phyloP scores from a whole-genome alignment of 2,797 vertebrate species.

The Heliangelus exortis region DNA sequence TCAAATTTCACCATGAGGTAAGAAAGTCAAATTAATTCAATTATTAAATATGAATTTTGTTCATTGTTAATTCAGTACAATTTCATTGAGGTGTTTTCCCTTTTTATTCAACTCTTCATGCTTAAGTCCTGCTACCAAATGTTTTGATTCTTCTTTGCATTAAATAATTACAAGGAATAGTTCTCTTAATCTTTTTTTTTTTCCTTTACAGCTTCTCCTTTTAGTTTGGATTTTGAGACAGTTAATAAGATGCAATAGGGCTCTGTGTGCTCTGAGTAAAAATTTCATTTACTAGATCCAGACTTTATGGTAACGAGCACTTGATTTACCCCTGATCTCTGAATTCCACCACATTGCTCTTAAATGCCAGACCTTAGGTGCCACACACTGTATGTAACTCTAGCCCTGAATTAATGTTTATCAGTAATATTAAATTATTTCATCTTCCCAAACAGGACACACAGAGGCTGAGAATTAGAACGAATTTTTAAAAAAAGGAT shows the following conservation, averaged over 20 bases:
- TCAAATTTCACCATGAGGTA: neutral
- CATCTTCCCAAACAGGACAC: neutral
- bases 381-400: neutral
- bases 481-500: neutral
- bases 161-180: neutral
- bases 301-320: neutral
- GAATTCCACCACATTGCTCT: neutral
- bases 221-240: neutral
- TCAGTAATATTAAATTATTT: neutral
- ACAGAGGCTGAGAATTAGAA: neutral
- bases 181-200: neutral
- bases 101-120: neutral
- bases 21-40: neutral
- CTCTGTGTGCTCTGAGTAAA: neutral
- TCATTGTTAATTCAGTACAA: neutral
- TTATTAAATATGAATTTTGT: neutral
- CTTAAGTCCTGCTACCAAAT: neutral
- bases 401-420: neutral
- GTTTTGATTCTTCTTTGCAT: neutral
- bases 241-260: neutral
- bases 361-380: neutral
- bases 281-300: neutral
- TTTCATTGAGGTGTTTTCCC: neutral
- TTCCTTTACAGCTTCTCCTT: neutral
- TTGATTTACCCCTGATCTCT: neutral